Conservation (phyloP, 1,140 invertebrate species). For the Sminthurides bifidus region DNA sequence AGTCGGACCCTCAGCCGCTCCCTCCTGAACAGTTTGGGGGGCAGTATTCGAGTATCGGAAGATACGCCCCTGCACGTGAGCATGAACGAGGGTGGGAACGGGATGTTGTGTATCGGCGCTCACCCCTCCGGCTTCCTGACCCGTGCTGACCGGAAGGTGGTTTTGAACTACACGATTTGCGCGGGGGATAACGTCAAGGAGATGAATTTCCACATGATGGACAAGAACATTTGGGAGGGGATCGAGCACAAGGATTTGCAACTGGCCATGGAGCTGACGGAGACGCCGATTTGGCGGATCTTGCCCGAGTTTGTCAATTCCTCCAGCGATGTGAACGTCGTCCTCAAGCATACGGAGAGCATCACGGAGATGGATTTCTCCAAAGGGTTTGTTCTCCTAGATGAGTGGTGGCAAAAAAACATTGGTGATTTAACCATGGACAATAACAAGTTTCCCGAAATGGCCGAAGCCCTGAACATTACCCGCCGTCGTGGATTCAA, state of each 20-base stretch:
- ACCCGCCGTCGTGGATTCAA: constrained; percentile 70
- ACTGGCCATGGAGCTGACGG: constrained; percentile 58
- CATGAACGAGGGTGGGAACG: constrained; percentile 47
- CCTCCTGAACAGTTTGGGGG: constrained; percentile 72
- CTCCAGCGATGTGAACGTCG: too few relatives aligned
- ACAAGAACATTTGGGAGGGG: constrained; percentile 59
- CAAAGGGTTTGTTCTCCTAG: constrained; percentile 58
- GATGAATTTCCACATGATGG: constrained; percentile 11
- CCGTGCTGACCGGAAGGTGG: constrained; percentile 55
- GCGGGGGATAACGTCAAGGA: constrained; percentile 50
- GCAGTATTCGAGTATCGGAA: constrained; percentile 61
- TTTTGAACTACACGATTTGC: constrained; percentile 74
- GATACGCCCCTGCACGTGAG: constrained; percentile 65
- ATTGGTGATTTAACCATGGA: constrained; percentile 67
- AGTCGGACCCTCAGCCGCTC: constrained; percentile 68
- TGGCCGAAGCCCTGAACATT: constrained; percentile 65
- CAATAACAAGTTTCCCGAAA: constrained; percentile 53
- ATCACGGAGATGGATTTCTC: constrained; percentile 61
- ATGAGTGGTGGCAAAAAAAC: constrained; percentile 70
- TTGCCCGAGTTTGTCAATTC: constrained; percentile 45
- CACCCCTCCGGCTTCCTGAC: constrained; percentile 62
- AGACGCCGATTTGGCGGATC: constrained; percentile 73
- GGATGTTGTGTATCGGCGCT: constrained; percentile 58
- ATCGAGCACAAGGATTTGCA: constrained; percentile 59
- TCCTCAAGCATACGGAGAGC: constrained; percentile 69